Conservation (phyloP, 2,797 vertebrate species). For the Pseudochirops corinnae region DNA sequence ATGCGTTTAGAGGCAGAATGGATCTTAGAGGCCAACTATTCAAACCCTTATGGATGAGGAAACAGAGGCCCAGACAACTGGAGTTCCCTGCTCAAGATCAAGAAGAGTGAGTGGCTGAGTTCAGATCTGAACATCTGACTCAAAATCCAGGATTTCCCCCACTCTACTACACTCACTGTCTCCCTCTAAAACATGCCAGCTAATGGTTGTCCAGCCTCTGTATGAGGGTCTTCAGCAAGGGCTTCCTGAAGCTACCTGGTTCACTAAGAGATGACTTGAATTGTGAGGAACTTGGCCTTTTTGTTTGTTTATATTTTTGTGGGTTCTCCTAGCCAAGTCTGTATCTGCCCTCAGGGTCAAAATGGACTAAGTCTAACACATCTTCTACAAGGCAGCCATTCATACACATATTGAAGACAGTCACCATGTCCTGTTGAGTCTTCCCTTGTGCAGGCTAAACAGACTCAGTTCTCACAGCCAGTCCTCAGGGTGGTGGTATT, state of each 20-base stretch:
- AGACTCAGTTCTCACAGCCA: neutral
- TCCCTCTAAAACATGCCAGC: neutral
- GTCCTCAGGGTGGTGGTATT: neutral
- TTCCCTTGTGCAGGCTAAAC: neutral
- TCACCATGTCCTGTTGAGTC: neutral
- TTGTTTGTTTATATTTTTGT: neutral
- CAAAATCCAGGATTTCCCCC: neutral
- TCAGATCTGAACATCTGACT: neutral
- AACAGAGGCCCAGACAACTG: no score
- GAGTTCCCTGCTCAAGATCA: neutral
- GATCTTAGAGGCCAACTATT: no score
- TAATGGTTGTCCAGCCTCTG: neutral
- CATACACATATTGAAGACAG: neutral
- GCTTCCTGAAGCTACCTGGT: neutral
- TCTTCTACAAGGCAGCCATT: neutral
- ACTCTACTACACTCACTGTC: neutral
- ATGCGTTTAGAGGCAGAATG: no score
- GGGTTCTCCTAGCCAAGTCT: neutral
- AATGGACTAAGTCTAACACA: neutral
- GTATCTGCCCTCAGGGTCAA: neutral
- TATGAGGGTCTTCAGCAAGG: neutral
- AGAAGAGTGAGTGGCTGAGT: neutral
- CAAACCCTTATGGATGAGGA: no score
- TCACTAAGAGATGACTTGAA: neutral
- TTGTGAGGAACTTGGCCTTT: neutral